phyloP scores from a whole-genome alignment of 2,797 vertebrate species.

The Darevskia mixta region DNA sequence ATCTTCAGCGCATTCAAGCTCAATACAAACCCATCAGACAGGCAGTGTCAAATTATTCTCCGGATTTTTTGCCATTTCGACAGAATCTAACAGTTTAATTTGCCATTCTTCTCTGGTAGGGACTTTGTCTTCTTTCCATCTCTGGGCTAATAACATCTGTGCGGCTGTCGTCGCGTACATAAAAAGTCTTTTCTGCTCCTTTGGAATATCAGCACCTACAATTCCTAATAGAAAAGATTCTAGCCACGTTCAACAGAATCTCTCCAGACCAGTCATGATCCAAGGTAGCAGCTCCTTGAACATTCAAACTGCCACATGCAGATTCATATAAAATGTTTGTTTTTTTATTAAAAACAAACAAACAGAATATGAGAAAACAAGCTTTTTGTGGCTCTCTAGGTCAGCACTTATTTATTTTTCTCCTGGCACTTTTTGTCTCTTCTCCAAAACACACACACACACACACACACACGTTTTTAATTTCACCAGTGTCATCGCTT shows the following conservation, averaged over 20 bases:
- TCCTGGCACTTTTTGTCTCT: slow-evolving; percentile 45
- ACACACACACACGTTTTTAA: slow-evolving; percentile 43
- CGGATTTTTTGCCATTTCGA: background rate
- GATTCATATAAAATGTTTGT: slow-evolving; percentile 64
- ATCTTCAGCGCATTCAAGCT: background rate
- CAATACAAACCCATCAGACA: background rate
- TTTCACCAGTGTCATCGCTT: slow-evolving; percentile 68
- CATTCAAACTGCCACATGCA: slow-evolving; percentile 65
- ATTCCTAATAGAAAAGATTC: slow-evolving; percentile 22
- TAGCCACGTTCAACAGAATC: slow-evolving; percentile 54
- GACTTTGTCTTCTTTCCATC: no score
- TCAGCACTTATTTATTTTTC: slow-evolving; percentile 41
- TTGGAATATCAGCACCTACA: no score
- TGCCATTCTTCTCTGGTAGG: no score
- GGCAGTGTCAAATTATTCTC: slow-evolving; percentile 23
- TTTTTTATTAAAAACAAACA: slow-evolving; percentile 56
- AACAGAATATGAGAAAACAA: slow-evolving; percentile 54
- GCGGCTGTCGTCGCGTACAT: no score
- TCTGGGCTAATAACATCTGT: no score
- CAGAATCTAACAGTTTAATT: no score
- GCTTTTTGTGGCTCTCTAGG: slow-evolving; percentile 41
- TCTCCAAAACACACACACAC: background rate
- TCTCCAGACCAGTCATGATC: slow-evolving; percentile 65
- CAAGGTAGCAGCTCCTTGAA: slow-evolving; percentile 66
- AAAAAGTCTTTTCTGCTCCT: no score